A percentile compares a stretch with the other conserved stretches of the same genome.
Conservation (phyloP, 2,113 vertebrate species). For the Hypanus sabinus region DNA sequence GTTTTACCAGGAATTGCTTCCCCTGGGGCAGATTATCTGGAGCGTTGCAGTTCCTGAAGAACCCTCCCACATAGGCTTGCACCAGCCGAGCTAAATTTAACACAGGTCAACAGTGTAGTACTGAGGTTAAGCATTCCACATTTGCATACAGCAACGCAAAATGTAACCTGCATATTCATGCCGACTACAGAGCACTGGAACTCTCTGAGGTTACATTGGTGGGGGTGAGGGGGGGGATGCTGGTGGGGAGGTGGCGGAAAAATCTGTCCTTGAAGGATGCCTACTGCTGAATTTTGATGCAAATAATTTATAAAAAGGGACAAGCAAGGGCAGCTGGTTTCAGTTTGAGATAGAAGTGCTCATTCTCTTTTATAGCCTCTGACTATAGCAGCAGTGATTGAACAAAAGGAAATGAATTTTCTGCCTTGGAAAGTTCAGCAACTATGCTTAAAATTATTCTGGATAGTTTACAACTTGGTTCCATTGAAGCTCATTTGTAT, state of each 20-base stretch:
- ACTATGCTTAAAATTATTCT: no score
- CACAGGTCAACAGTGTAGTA: constrained; percentile 35
- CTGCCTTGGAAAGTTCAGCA: neutral
- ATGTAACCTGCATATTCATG: neutral
- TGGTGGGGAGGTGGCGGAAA: no score
- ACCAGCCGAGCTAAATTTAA: constrained; percentile 54
- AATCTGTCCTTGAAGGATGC: neutral
- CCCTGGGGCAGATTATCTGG: constrained; percentile 52
- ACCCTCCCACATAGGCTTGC: constrained; percentile 44
- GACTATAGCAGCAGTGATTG: constrained; percentile 1
- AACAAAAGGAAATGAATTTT: neutral
- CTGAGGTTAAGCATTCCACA: constrained; percentile 27
- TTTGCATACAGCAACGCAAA: neutral
- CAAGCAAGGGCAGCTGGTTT: neutral
- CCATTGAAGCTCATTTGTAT: neutral
- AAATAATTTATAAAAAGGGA: neutral
- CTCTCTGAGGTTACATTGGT: neutral
- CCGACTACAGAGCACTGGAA: neutral
- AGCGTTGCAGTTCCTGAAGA: constrained; percentile 42
- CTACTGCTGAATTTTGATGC: neutral
- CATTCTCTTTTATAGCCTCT: neutral
- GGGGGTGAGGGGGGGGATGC: no score
- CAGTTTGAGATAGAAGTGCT: neutral
- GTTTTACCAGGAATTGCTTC: constrained; percentile 49
- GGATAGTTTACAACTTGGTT: neutral